Base-by-base conservation (phyloP, 2,888 invertebrate genomes). In the Polydrusus cervinus region DNA sequence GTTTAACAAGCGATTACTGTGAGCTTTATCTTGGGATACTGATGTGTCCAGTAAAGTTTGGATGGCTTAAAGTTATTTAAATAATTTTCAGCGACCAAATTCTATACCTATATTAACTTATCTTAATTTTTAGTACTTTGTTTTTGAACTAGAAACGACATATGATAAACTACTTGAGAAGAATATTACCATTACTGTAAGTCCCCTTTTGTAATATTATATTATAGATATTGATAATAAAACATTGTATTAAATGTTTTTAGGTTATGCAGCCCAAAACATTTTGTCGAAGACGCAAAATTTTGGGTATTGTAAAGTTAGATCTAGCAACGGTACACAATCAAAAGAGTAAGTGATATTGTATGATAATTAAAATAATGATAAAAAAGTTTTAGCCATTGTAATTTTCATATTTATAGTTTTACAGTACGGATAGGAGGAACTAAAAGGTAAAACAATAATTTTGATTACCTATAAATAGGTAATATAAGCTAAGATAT, bases 261-360 rank as follows among this genome's bases (percentile, higher is more conserved):
- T 74, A 86, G 86, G 84, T 86, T n/a, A 81, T 86, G 43, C 82
- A 83, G 78, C 86, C 87, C 7, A 81, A 82, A 64, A 82, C 79
- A 34, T 70, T 82, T 18, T 89, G 87, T 76, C 88, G 89, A 14
- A 87, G 88, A 13, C 88, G 90, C 6, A 85, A 88, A 18, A 84
- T 88, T 0, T 80, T 92, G n/a, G 93, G 93, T 0, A 90, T 90
- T 82, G 86, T 91, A 8, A 87, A 86, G 20, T 87, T 94, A 55
- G 93, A 93, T 81, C 86, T 94, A 11, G 92, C 91, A 9, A 91
- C 91, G 0, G 90, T 95, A 14, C 94, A 94, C 93, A 88, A 88
- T 64, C 93, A 94, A 83, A 89, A 91, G 81, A 89, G 93, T 93
- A 86, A 83, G 47, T 57, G 66, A 64, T n/a, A 18, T 16, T 40